Base-by-base conservation (phyloP, 2,888 invertebrate species). In the Aphelenchoides bicaudatus region DNA sequence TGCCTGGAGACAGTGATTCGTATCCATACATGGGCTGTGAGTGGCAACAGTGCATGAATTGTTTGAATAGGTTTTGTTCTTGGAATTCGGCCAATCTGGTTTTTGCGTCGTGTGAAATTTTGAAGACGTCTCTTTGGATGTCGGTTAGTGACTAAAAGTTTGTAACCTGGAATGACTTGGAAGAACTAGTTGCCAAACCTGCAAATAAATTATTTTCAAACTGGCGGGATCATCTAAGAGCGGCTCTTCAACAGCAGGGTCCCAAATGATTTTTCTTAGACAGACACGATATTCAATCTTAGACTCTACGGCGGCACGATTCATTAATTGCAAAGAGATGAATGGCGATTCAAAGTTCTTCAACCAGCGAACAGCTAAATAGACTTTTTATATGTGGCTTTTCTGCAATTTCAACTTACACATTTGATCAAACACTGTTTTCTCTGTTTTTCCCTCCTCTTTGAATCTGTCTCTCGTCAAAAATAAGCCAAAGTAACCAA, bases 281-380 rank as follows among this genome's bases (percentile, higher is more conserved):
- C 55, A 10, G 68, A 70, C 28, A 66, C 61, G 6, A 61, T 64
- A 6, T 61, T 61, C 6, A 66, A 68, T 16, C 28, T 39, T 13
- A 30, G 38, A 34, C 38, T 34, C 39, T 37, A 2, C 52, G n/a
- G 34, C 19, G 8, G 10, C 30, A 27, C 37, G 21, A 43, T 34
- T 51, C 52, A 58, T 38, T 27, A 70, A 57, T 39, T 71, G 73
- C 70, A 89, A 87, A 54, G 93, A 91, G 82, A 94, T 88, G 82
- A 88, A 90, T 0, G 96, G 94, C 67, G 92, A 90, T 84, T 98
- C 96, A 84, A 92, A 96, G 81, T 94, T 89, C 82, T 93, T 90
- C 66, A 98, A 83, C 80, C 89, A 90, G 70, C 93, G 86, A 63
- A 92, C 83, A 46, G 60, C 66, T 63, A 19, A 43, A 62, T 6